Base-by-base conservation (phyloP, 2,888 invertebrate species). In the Microchrysa polita region DNA sequence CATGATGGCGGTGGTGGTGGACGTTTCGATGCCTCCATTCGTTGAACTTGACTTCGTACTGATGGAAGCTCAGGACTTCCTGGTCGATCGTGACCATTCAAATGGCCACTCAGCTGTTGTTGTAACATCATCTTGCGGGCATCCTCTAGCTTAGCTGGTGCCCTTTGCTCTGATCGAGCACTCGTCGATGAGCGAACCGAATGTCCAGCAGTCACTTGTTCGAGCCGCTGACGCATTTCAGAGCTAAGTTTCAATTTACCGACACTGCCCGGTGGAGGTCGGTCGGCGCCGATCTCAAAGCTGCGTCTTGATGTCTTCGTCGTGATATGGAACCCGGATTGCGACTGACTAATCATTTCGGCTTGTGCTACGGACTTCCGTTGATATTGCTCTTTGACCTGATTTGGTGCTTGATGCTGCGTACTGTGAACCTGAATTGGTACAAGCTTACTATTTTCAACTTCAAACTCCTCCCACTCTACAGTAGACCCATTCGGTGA, bases 241-340 rank as follows among this genome's bases (percentile, higher is more conserved):
- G 94, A 93, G 81, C 95, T 95, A 9, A 96, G 88, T 80, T 95
- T 93, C 0, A 96, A 84, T 82, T 96, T 96, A 0, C 96, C 96
- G 4, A 96, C 93, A 81, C 94, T 95, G 1, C 95, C 95, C 0
- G 94, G 94, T 0, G 92, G 91, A 0, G 93, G 94, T 53, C 93
- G 87, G 74, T 92, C 90, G 0, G 93, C 93, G 0, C 94, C 93
- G 22, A 94, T 91, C 82, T 94, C 94, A 79, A 93, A 92, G 76
- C 92, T 92, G 74, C 91, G 86, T 16, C 63, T 61, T 9, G 72
- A 52, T n/a, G 2, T 40, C 34, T 73, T 73, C 5, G 53, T 18
- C 2, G 53, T 73, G 88, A 85, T 0, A 1, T 77, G 75, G 22
- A 77, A 77, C 16, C 77, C 72, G 67, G 74, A 73, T 53, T 77